A percentile compares a stretch with the other conserved stretches of the same genome.
Conservation (phyloP, 2,797 vertebrate species). For the Morus bassanus region DNA sequence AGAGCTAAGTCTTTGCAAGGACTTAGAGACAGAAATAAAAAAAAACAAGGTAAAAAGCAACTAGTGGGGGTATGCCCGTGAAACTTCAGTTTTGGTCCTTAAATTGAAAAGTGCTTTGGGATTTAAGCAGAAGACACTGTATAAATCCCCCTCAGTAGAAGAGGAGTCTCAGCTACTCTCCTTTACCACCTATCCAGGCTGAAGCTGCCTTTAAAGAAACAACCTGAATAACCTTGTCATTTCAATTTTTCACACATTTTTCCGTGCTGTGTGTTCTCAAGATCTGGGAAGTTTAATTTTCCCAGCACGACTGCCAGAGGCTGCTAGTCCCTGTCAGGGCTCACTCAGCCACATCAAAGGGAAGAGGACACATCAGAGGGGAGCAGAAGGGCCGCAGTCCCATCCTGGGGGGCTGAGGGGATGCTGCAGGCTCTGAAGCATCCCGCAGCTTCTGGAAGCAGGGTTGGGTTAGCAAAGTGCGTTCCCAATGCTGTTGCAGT, state of each 20-base stretch:
- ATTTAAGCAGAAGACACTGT: not conserved
- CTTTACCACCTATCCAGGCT: not conserved
- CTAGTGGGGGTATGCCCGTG: not conserved
- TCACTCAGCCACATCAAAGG: slow-evolving; percentile 56
- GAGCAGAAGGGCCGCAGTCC: not conserved
- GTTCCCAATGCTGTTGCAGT: rapidly evolving
- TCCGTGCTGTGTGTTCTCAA: not conserved
- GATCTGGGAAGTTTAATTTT: slow-evolving; percentile 43
- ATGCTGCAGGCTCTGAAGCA: not conserved
- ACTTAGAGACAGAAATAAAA: not conserved
- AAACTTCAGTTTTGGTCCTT: not conserved
- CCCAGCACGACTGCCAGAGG: slow-evolving; percentile 20
- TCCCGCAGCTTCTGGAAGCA: not conserved
- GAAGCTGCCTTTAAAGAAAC: slow-evolving; percentile 12
- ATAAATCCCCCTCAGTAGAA: not conserved
- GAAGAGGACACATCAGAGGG: slow-evolving; percentile 13
- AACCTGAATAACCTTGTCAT: slow-evolving; percentile 48
- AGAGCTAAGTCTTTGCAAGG: not conserved
- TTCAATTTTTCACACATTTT: slow-evolving; percentile 44
- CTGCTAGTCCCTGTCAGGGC: slow-evolving; percentile 45
- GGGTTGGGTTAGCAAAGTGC: not conserved
- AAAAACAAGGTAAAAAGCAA: not conserved
- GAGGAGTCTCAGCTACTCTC: not conserved
- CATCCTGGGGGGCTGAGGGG: not conserved
- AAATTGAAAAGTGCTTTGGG: not conserved